Percentiles rank a stretch among this genome's conserved stretches.
phyloP scores from a whole-genome alignment of 1,140 invertebrate genomes.

The Tetraneura akinire region DNA sequence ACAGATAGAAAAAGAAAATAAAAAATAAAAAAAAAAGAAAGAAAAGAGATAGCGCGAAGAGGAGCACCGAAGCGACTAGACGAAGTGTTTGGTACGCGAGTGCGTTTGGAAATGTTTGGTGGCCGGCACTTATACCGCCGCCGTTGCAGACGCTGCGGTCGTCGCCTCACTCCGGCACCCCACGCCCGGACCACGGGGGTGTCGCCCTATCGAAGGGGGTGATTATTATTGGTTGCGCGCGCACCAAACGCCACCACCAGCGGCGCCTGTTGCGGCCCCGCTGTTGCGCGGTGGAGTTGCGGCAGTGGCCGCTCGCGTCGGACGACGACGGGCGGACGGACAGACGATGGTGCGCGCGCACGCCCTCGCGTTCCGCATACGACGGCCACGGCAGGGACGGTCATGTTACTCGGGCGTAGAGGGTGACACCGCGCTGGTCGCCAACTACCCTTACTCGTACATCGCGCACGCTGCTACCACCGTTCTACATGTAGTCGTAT shows the following conservation, averaged over 20 bases:
- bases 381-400: too few species aligned
- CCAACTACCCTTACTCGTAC: neutral
- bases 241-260: constrained; percentile 38
- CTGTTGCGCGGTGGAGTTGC: constrained; percentile 36
- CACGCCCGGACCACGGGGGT: constrained; percentile 5
- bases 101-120: constrained; percentile 51
- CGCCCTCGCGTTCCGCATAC: neutral
- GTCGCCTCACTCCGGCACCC: constrained; percentile 2
- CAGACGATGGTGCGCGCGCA: neutral
- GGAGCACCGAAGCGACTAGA: constrained; percentile 51
- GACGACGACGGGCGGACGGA: constrained; percentile 6
- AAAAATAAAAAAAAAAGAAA: constrained; percentile 13
- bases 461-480: neutral
- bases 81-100: constrained; percentile 49
- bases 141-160: constrained; percentile 51
- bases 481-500: neutral
- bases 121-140: constrained; percentile 48
- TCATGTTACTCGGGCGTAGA: neutral
- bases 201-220: constrained; percentile 49
- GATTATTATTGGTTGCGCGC: constrained; percentile 50
- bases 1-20: neutral
- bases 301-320: neutral
- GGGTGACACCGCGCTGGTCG: neutral
- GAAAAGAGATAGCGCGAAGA: constrained; percentile 50
- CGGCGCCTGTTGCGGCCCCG: constrained; percentile 45